Evolutionary conservation across 2,113 vertebrate genomes (phyloP).

Genomic region (Zingel zingel): DNA sequence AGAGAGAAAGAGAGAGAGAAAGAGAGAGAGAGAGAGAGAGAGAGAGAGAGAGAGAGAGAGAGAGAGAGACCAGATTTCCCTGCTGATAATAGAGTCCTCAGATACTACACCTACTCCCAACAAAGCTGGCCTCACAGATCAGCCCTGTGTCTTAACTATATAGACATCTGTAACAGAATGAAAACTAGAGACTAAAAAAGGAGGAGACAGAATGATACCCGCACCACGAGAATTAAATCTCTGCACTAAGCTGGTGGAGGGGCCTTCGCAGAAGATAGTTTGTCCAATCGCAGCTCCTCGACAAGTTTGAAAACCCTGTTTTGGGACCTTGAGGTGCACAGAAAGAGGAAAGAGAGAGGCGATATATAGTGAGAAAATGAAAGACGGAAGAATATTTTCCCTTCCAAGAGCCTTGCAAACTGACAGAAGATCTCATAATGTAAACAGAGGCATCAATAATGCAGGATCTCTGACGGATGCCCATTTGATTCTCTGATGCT

Average conservation of each 20-base stretch:
- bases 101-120: slow-evolving; percentile 36
- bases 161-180: slow-evolving; percentile 49
- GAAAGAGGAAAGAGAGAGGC: slow-evolving; percentile 11
- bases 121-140: slow-evolving; percentile 55
- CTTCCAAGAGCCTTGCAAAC: slow-evolving; percentile 49
- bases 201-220: slow-evolving; percentile 18
- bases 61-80: slow-evolving; percentile 65
- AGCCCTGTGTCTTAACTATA: slow-evolving; percentile 47
- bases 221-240: background rate
- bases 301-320: slow-evolving; percentile 68
- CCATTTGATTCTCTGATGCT: slow-evolving; percentile 59
- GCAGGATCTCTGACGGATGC: slow-evolving; percentile 55
- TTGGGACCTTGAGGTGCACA: slow-evolving; percentile 26
- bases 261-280: slow-evolving; percentile 39
- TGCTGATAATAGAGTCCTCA: slow-evolving; percentile 76
- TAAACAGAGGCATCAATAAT: slow-evolving; percentile 83
- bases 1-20: slow-evolving; percentile 49
- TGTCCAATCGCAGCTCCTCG: slow-evolving; percentile 53
- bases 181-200: slow-evolving; percentile 31
- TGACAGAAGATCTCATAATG: slow-evolving; percentile 65
- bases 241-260: background rate
- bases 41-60: slow-evolving; percentile 18
- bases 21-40: slow-evolving; percentile 34
- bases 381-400: slow-evolving; percentile 26
- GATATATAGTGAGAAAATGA: slow-evolving; percentile 30